Conservation (phyloP, 1,140 invertebrate species). For the Agrilus planipennis region DNA sequence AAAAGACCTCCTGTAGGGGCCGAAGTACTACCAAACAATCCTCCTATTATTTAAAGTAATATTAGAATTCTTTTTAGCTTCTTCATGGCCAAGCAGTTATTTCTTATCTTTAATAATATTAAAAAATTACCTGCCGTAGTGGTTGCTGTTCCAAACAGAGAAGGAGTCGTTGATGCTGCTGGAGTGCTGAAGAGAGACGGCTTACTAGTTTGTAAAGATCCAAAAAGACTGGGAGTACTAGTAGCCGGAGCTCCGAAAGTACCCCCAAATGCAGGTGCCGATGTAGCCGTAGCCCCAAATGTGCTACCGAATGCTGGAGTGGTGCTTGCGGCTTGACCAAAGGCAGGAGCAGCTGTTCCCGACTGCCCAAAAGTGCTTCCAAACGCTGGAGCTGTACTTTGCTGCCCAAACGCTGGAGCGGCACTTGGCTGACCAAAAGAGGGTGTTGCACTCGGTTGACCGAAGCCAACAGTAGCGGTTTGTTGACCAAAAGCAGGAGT, state of each 20-base stretch:
- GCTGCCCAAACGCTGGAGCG: slow-evolving; percentile 32
- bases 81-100: no score
- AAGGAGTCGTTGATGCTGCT: slow-evolving; percentile 8
- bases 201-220: slow-evolving; percentile 22
- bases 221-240: slow-evolving; percentile 32
- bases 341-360: slow-evolving; percentile 25
- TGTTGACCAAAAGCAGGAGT: slow-evolving; percentile 8
- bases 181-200: slow-evolving; percentile 33
- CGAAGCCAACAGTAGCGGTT: slow-evolving; percentile 33
- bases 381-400: slow-evolving; percentile 17
- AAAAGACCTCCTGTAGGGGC: no score
- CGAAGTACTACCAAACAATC: no score
- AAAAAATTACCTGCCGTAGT: no score
- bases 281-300: slow-evolving; percentile 25
- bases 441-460: slow-evolving; percentile 30
- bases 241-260: slow-evolving; percentile 33
- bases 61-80: no score
- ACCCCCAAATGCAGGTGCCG: slow-evolving; percentile 27
- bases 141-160: slow-evolving; percentile 8
- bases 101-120: no score
- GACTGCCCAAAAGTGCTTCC: slow-evolving; percentile 32
- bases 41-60: no score
- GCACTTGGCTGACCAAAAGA: slow-evolving; percentile 28
- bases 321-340: slow-evolving; percentile 12
- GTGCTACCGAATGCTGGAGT: slow-evolving; percentile 32